Conservation (phyloP, 2,113 vertebrate genomes). For the Pantherophis guttatus region DNA sequence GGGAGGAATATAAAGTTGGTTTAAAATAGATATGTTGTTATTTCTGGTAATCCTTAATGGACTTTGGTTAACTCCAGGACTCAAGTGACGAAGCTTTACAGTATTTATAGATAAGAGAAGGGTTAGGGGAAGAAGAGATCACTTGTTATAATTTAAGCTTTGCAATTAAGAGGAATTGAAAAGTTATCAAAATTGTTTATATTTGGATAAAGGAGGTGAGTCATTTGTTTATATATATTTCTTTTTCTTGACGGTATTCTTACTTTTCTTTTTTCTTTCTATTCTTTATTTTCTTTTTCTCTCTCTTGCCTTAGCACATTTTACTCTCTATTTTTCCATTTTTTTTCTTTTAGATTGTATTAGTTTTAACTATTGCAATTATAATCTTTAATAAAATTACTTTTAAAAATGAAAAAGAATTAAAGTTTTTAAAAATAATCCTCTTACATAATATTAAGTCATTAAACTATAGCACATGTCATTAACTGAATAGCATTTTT, state of each 20-base stretch:
- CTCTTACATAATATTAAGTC: conserved; percentile 30
- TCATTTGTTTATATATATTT: neutral
- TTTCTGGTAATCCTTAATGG: neutral
- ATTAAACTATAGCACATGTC: conserved; percentile 15
- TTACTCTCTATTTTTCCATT: neutral
- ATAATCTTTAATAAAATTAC: neutral
- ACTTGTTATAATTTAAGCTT: neutral
- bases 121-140: neutral
- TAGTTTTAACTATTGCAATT: neutral
- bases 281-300: neutral
- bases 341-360: neutral
- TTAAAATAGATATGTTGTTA: neutral
- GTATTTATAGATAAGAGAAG: neutral
- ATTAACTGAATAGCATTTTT: conserved; percentile 41
- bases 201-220: neutral
- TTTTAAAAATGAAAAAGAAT: conserved; percentile 33
- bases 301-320: neutral
- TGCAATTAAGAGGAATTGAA: neutral
- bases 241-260: neutral
- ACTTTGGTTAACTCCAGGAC: neutral
- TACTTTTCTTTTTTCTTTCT: neutral
- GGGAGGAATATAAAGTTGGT: neutral
- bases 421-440: neutral
- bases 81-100: neutral
- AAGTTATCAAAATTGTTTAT: neutral